Evolutionary conservation across 2,888 invertebrate genomes (phyloP).

Genomic region (Pachycephus smyrnensis): DNA sequence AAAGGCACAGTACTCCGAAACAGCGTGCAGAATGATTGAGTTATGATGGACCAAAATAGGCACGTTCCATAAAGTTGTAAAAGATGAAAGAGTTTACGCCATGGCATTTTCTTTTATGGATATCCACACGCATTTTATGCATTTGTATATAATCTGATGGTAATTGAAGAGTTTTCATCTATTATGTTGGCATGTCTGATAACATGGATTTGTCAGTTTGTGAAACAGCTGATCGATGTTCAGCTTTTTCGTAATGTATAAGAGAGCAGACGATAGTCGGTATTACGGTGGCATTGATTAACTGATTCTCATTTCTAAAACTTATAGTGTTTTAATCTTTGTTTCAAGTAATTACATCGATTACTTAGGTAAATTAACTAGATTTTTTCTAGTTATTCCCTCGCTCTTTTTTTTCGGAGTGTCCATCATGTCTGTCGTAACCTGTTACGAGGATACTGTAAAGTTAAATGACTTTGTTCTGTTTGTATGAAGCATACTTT

Average conservation of each 20-base stretch:
- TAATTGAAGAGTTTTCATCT: neutral
- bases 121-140: neutral
- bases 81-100: neutral
- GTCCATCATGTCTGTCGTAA: slow-evolving; percentile 40
- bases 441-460: slow-evolving; percentile 41
- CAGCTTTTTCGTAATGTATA: neutral
- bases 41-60: neutral
- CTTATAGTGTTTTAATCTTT: neutral
- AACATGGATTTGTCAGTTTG: neutral
- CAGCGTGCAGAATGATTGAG: neutral
- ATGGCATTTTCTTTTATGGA: neutral
- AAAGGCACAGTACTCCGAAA: neutral
- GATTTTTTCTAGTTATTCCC: neutral
- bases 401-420: slow-evolving; percentile 23
- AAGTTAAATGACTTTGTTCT: slow-evolving; percentile 10
- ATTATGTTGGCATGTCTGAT: neutral
- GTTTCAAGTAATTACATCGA: neutral
- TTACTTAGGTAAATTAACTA: slow-evolving; percentile 10
- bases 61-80: neutral
- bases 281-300: neutral
- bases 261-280: neutral
- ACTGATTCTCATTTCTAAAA: slow-evolving; percentile 32
- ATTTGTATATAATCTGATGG: neutral
- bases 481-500: neutral
- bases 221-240: slow-evolving; percentile 4